These are phyloP conservation scores for Aporrectodea caliginosa DNA, from an alignment of 1,140 invertebrate species.

Conservation along the genomic window DNA sequence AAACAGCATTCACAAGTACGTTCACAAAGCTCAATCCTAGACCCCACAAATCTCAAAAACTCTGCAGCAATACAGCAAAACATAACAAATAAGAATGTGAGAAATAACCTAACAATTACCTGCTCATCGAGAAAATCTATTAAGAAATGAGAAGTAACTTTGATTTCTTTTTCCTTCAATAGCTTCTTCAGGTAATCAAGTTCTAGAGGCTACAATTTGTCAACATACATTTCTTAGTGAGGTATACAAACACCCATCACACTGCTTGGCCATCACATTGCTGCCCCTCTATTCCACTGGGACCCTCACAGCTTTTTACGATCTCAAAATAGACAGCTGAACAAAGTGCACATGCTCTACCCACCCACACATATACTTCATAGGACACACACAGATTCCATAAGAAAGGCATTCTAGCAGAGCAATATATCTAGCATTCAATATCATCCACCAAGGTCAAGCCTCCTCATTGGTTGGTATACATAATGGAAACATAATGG, in stretches of 20 bases:
- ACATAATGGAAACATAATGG: too few relatives aligned
- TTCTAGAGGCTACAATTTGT: neutral
- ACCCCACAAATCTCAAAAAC: neutral
- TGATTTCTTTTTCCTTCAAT: neutral
- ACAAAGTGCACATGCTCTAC: too few relatives aligned
- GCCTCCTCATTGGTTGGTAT: too few relatives aligned
- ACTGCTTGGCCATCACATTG: neutral
- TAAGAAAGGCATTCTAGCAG: too few relatives aligned
- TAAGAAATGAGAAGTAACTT: neutral
- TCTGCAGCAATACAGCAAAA: neutral
- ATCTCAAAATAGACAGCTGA: neutral
- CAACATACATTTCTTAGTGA: neutral
- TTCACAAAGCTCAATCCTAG: too few relatives aligned
- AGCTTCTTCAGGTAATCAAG: neutral
- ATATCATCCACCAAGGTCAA: too few relatives aligned
- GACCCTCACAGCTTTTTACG: neutral
- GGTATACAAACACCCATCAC: neutral
- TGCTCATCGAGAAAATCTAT: neutral
- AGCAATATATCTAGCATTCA: too few relatives aligned
- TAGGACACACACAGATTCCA: too few relatives aligned
- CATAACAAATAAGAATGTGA: too few relatives aligned
- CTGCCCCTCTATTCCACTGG: neutral
- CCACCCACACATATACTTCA: too few relatives aligned
- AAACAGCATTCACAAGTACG: too few relatives aligned
- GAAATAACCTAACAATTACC: neutral